Percentiles rank a stretch among this genome's conserved stretches.
Evolutionary conservation across 2,797 vertebrate species (phyloP).

Genomic region (Pseudomugil gertrudae): DNA sequence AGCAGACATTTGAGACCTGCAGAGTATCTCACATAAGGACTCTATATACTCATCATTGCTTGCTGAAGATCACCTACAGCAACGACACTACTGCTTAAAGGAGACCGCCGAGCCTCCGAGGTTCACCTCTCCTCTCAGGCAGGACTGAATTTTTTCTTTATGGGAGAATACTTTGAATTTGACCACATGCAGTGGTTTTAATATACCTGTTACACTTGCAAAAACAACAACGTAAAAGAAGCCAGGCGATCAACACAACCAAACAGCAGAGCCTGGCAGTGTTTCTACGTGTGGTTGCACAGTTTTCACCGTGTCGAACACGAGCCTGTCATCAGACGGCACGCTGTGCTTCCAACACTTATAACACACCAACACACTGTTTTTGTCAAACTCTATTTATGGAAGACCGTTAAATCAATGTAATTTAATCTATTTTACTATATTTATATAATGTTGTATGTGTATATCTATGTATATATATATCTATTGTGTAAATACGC

Average conservation of each 20-base stretch:
- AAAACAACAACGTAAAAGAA: conserved; percentile 19
- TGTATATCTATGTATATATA: conserved; percentile 78
- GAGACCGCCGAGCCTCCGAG: conserved; percentile 32
- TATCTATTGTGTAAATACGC: conserved; percentile 83
- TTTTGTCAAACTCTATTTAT: conserved; percentile 94
- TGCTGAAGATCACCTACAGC: conserved; percentile 62
- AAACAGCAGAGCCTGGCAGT: conserved; percentile 26
- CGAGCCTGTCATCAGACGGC: conserved; percentile 29
- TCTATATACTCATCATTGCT: conserved; percentile 67
- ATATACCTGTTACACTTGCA: conserved; percentile 73
- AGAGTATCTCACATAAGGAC: conserved; percentile 42
- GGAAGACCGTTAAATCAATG: conserved; percentile 89
- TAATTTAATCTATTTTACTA: conserved; percentile 98
- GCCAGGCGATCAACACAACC: conserved; percentile 18
- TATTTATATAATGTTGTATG: conserved; percentile 91
- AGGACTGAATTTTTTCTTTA: conserved; percentile 59
- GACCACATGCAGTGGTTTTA: conserved; percentile 75
- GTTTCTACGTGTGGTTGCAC: conserved; percentile 49
- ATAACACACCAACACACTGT: conserved; percentile 80
- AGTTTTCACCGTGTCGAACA: conserved; percentile 49
- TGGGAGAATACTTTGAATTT: conserved; percentile 73
- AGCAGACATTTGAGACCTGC: conserved; percentile 62
- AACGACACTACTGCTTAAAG: conserved; percentile 66
- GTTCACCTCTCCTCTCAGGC: conserved; percentile 21
- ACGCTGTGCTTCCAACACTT: conserved; percentile 88